Conservation (phyloP, 1,140 invertebrate species). For the Saccostrea echinata region DNA sequence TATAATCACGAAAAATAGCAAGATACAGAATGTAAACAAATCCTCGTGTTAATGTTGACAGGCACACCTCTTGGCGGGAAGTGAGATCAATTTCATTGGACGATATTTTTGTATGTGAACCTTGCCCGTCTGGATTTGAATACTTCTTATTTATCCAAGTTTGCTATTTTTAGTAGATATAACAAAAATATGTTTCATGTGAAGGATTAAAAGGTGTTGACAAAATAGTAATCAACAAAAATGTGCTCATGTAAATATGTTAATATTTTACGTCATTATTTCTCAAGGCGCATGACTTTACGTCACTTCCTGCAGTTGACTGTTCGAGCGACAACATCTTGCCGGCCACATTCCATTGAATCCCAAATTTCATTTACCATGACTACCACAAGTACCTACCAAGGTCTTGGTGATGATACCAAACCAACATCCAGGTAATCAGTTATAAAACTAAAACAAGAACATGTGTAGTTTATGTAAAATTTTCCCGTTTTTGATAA, state of each 20-base stretch:
- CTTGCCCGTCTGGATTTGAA: neutral
- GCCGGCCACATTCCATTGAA: constrained; percentile 23
- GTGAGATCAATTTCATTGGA: constrained; percentile 63
- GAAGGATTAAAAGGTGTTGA: too few relatives aligned
- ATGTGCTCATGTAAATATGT: neutral
- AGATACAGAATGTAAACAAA: constrained; percentile 41
- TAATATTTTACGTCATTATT: constrained; percentile 10
- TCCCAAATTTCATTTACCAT: constrained; percentile 52
- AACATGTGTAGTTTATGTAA: too few relatives aligned
- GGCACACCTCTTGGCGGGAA: constrained; percentile 64
- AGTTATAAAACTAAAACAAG: neutral
- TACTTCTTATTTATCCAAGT: neutral
- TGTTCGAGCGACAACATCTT: constrained; percentile 15
- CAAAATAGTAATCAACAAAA: too few relatives aligned
- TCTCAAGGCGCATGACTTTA: constrained; percentile 33
- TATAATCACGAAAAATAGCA: too few relatives aligned
- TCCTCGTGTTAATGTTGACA: constrained; percentile 59
- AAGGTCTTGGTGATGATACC: constrained; percentile 56
- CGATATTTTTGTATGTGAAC: neutral
- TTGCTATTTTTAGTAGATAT: too few relatives aligned
- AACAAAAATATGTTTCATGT: too few relatives aligned
- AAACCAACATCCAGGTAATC: constrained; percentile 68
- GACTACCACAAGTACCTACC: constrained; percentile 66
- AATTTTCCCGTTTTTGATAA: too few relatives aligned
- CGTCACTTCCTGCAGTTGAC: constrained; percentile 26